Percentiles rank a stretch among this genome's conserved stretches.
phyloP scores from a whole-genome alignment of 2,113 vertebrate species.

The Lontra canadensis region DNA sequence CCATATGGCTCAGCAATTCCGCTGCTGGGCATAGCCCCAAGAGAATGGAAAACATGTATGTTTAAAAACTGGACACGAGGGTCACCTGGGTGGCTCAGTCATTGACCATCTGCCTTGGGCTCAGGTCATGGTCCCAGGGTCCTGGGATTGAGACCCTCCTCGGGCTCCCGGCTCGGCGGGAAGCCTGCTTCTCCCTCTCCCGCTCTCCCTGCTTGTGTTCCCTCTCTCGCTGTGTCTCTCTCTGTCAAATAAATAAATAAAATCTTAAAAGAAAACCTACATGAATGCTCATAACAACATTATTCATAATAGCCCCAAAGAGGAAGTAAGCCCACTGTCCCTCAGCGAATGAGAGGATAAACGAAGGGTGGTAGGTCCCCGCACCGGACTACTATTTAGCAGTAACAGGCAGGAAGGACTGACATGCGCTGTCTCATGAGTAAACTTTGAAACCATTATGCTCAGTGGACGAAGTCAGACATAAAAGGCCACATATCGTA shows the following conservation, averaged over 20 bases:
- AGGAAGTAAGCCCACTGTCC: neutral
- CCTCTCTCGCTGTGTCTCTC: no score
- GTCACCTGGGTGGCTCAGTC: no score
- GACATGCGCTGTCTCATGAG: fast-evolving
- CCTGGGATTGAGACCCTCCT: no score
- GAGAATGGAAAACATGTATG: neutral
- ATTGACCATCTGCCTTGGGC: no score
- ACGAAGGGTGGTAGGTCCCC: neutral
- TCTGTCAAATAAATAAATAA: no score
- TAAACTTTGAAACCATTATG: neutral
- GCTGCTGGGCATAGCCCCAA: neutral
- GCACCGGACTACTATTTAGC: no score
- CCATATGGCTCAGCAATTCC: neutral
- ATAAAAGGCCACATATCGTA: neutral
- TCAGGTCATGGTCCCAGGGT: no score
- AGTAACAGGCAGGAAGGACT: no score
- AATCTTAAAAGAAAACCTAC: no score
- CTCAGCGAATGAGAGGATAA: neutral
- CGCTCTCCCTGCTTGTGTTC: no score
- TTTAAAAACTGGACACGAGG: neutral
- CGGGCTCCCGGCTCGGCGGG: no score
- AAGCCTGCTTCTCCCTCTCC: no score
- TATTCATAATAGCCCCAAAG: neutral
- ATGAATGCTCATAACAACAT: neutral
- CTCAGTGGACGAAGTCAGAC: neutral